phyloP scores from a whole-genome alignment of 2,797 vertebrate genomes.

The Saxicola maurus region DNA sequence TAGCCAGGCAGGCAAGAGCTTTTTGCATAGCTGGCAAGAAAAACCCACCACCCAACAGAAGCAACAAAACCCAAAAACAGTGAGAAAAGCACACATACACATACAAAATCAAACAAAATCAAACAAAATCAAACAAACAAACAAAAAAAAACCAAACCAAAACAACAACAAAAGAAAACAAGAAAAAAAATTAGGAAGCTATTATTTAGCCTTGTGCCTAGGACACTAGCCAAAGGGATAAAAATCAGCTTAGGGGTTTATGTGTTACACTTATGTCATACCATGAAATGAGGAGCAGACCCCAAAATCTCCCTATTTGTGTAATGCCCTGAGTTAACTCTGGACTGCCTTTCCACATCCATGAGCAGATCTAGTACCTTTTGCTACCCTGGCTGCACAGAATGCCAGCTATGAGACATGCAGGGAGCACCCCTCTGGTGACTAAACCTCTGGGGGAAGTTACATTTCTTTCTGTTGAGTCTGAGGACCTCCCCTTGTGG shows the following conservation, averaged over 20 bases:
- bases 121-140: too few species aligned
- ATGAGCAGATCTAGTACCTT: background rate
- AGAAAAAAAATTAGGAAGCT: background rate
- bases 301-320: background rate
- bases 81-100: background rate
- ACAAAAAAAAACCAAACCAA: background rate
- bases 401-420: background rate
- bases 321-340: background rate
- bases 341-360: background rate
- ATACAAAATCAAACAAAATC: too few species aligned
- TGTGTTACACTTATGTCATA: background rate
- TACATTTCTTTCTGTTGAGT: background rate
- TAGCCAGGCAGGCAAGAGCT: background rate
- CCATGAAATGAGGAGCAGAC: background rate
- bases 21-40: background rate
- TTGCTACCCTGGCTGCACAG: background rate
- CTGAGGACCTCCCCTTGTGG: background rate
- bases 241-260: background rate
- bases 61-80: background rate
- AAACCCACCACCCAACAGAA: fast-evolving
- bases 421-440: background rate
- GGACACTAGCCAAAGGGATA: background rate
- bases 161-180: background rate
- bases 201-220: background rate
- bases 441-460: background rate